phyloP scores from a whole-genome alignment of 2,797 vertebrate genomes.

The Syncerus caffer region DNA sequence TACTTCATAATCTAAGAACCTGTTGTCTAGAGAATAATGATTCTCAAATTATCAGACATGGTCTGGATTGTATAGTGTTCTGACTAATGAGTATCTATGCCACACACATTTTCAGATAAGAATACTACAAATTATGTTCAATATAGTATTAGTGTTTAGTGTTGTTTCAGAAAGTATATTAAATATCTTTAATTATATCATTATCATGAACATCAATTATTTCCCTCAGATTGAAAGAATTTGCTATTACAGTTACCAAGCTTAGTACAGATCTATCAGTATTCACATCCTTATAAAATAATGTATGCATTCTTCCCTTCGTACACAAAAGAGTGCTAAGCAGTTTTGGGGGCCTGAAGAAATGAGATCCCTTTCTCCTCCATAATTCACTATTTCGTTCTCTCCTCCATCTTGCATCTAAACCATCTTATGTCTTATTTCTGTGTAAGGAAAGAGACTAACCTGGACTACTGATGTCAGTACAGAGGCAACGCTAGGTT shows the following conservation, averaged over 20 bases:
- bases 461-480: not conserved
- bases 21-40: not conserved
- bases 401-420: not conserved
- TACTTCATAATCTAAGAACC: not conserved
- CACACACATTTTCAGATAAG: slow-evolving; percentile 6
- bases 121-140: slow-evolving; percentile 31
- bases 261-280: not conserved
- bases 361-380: not conserved
- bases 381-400: not conserved
- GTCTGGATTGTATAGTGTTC: not conserved
- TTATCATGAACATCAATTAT: not conserved
- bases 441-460: not conserved
- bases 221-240: slow-evolving; percentile 18
- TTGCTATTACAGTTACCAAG: not conserved
- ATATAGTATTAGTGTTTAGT: not conserved
- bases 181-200: not conserved
- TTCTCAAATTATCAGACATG: not conserved
- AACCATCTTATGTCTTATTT: not conserved
- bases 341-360: not conserved
- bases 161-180: not conserved
- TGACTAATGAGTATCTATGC: not conserved
- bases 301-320: not conserved
- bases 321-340: not conserved
- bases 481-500: not conserved
- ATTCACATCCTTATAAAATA: not conserved